These are phyloP conservation scores for Fragum whitleyi DNA, from an alignment of 2,888 invertebrate genomes.

Conservation along the genomic window DNA sequence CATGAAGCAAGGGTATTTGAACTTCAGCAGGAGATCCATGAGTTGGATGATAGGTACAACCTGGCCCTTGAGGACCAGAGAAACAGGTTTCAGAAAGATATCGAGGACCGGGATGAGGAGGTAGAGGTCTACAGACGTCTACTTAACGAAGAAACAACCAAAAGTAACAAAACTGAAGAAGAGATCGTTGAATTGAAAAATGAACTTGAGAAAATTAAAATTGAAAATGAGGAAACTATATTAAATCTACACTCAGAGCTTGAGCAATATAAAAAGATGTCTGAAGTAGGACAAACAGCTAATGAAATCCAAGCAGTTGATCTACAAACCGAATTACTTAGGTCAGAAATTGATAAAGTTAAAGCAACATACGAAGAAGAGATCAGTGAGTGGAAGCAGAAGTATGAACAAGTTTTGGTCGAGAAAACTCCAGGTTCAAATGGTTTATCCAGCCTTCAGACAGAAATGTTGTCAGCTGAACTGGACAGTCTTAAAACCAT, in stretches of 20 bases:
- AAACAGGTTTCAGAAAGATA: constrained; percentile 48
- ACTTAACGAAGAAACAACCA: constrained; percentile 43
- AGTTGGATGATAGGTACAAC: constrained; percentile 45
- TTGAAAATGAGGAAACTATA: constrained; percentile 12
- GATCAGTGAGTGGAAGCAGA: constrained; percentile 10
- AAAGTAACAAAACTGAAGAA: not conserved
- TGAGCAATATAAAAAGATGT: constrained; percentile 7
- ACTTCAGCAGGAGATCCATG: constrained; percentile 57
- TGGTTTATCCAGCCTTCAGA: constrained; percentile 1
- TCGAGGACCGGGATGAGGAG: constrained; percentile 52
- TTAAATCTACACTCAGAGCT: constrained; percentile 2
- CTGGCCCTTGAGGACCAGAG: constrained; percentile 55
- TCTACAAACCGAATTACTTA: not conserved
- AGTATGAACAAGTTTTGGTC: not conserved
- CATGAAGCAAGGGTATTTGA: constrained; percentile 55
- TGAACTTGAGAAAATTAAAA: constrained; percentile 13
- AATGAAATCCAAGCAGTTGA: not conserved
- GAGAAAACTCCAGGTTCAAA: not conserved
- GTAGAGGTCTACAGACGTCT: constrained; percentile 50
- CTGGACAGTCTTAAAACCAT: constrained; percentile 28
- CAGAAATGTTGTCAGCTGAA: constrained; percentile 43
- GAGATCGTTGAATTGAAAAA: constrained; percentile 3
- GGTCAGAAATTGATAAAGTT: not conserved
- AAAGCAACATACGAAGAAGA: constrained; percentile 7
- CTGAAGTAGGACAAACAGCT: not conserved